Evolutionary conservation across 2,797 vertebrate genomes (phyloP).

Genomic region (Aplochiton taeniatus): DNA sequence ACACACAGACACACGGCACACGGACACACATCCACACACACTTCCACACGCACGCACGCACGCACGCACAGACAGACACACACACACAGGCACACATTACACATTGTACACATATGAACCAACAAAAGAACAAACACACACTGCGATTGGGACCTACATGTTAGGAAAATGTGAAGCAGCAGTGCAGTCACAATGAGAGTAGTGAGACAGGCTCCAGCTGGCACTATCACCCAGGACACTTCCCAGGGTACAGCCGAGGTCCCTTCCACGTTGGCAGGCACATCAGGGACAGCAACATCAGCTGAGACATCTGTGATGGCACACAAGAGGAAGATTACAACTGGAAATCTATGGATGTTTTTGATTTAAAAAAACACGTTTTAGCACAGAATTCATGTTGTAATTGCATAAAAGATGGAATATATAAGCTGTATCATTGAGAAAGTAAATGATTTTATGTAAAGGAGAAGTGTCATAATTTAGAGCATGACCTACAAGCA

Average conservation of each 20-base stretch:
- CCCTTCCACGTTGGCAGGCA: too few species aligned
- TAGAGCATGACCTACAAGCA: too few species aligned
- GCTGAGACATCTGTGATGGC: slow-evolving; percentile 26
- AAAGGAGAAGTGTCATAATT: too few species aligned
- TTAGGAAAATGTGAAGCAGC: slow-evolving; percentile 50
- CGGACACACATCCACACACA: not conserved
- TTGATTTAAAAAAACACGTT: too few species aligned
- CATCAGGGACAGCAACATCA: not conserved
- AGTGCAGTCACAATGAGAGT: slow-evolving; percentile 51
- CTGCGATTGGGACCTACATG: slow-evolving; percentile 41
- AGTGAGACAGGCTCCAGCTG: slow-evolving; percentile 39
- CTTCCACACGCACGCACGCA: too few species aligned
- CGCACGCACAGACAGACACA: not conserved
- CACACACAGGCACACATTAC: slow-evolving; percentile 3
- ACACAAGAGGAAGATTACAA: not conserved
- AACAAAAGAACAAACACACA: not conserved
- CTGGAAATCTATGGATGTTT: too few species aligned
- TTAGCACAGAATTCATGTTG: not conserved
- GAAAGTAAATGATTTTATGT: too few species aligned
- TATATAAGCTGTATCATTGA: not conserved
- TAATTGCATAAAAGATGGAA: not conserved
- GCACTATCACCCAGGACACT: slow-evolving; percentile 41
- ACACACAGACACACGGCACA: slow-evolving; percentile 1
- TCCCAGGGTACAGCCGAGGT: slow-evolving; percentile 10
- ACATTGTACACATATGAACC: not conserved